A percentile compares a stretch with the other conserved stretches of the same genome.
Evolutionary conservation across 2,113 vertebrate genomes (phyloP).

Genomic region (zebrafish (Danio rerio)): GRCz12tu NC_133189.1:5270001-5270500

Average conservation of each 20-base stretch:
- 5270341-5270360: conserved; percentile 22
- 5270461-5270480: no score
- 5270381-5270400: neutral
- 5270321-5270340: neutral
- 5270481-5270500: no score
- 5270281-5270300: conserved; percentile 32
- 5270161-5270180: conserved; percentile 72
- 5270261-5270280: conserved; percentile 59
- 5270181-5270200: conserved; percentile 69
- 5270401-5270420: neutral
- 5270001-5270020: neutral
- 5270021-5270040: neutral
- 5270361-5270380: conserved; percentile 2
- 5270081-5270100: neutral
- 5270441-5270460: no score
- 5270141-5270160: conserved; percentile 58
- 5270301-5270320: conserved; percentile 37
- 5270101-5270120: conserved; percentile 26
- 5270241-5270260: conserved; percentile 50
- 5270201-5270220: conserved; percentile 55
- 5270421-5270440: neutral
- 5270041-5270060: neutral
- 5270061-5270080: neutral
- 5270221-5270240: conserved; percentile 57
- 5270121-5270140: conserved; percentile 40